phyloP scores from a whole-genome alignment of 1,140 invertebrate species.

The Grapholita molesta region DNA sequence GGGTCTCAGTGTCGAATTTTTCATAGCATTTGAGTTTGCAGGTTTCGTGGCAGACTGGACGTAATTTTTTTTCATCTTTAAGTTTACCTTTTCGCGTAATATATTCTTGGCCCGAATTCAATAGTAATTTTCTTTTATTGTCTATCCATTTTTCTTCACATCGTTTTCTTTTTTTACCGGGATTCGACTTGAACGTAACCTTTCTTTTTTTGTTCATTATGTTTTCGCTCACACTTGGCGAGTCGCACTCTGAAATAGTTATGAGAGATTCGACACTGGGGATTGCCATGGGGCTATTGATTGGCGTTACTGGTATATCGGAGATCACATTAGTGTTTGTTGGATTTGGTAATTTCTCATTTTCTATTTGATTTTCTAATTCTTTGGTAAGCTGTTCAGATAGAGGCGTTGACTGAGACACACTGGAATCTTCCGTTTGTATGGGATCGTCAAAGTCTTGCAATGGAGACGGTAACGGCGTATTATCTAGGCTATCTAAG shows the following conservation, averaged over 20 bases:
- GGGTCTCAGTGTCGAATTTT: neutral
- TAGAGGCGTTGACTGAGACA: no score
- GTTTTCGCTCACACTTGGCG: neutral
- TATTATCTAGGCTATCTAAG: neutral
- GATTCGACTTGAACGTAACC: neutral
- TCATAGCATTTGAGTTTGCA: neutral
- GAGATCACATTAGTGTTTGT: neutral
- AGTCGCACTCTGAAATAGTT: neutral
- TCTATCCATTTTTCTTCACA: neutral
- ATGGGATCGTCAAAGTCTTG: neutral
- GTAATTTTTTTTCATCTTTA: neutral
- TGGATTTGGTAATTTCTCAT: no score
- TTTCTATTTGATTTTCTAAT: no score
- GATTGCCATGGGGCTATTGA: neutral
- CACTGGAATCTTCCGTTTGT: no score
- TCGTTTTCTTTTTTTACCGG: neutral
- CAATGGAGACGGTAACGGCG: neutral
- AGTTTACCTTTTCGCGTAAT: neutral
- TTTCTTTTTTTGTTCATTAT: neutral
- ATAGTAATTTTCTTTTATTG: neutral
- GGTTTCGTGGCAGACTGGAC: neutral
- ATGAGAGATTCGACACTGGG: neutral
- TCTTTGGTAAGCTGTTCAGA: no score
- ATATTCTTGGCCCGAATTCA: neutral
- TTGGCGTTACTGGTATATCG: neutral